Percentiles rank a stretch among this genome's conserved stretches.
phyloP scores from a whole-genome alignment of 1,140 invertebrate species.

The Conus betulinus region DNA sequence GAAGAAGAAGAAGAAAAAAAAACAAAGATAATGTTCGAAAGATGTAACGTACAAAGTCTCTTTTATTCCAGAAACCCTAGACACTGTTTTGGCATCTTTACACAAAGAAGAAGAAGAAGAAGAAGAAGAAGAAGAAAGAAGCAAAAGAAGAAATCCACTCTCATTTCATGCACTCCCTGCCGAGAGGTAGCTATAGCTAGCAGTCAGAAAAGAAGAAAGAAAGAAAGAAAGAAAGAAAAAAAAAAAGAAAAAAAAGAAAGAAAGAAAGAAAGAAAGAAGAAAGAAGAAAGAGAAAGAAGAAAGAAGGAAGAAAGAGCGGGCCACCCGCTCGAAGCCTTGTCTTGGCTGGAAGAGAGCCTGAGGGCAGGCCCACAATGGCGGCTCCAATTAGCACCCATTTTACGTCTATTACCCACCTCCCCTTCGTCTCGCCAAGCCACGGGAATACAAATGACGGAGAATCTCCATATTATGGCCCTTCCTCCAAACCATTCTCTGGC shows the following conservation, averaged over 20 bases:
- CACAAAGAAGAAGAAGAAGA: too few species aligned
- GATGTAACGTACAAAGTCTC: too few species aligned
- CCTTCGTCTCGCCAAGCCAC: slow-evolving; percentile 18
- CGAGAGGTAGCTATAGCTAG: too few species aligned
- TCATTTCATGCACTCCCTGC: too few species aligned
- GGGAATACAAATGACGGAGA: slow-evolving; percentile 35
- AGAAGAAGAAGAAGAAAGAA: too few species aligned
- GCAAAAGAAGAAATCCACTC: too few species aligned
- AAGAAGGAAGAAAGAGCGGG: too few species aligned
- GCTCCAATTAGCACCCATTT: slow-evolving; percentile 31
- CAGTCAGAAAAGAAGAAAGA: neutral
- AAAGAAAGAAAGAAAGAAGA: neutral
- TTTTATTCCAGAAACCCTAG: too few species aligned
- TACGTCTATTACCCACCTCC: slow-evolving; percentile 33
- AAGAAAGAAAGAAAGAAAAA: neutral
- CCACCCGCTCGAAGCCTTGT: neutral
- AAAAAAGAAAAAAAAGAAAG: neutral
- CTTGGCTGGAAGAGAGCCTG: neutral
- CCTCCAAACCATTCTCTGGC: slow-evolving; percentile 16
- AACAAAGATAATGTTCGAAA: too few species aligned
- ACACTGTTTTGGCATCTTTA: too few species aligned
- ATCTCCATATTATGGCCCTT: slow-evolving; percentile 41
- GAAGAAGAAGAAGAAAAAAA: too few species aligned
- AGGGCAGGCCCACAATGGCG: slow-evolving; percentile 3
- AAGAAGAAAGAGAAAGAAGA: neutral